Percentiles rank a stretch among this genome's conserved stretches.
Evolutionary conservation across 1,140 invertebrate genomes (phyloP).

Genomic region (Oedothorax gibbosus): DNA sequence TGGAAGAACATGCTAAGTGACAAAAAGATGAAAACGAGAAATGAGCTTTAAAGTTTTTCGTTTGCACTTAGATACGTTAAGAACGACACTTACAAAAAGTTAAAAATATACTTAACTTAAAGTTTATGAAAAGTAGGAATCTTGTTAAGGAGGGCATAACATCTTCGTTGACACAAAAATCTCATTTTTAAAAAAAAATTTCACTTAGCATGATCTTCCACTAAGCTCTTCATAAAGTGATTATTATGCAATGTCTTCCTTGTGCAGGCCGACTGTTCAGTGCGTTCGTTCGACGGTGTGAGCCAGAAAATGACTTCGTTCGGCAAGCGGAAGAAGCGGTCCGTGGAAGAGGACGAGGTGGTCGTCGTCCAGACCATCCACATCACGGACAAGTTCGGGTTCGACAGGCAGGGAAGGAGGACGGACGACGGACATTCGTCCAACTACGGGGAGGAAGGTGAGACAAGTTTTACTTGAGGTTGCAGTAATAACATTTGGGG

Average conservation of each 20-base stretch:
- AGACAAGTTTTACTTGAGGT: background rate
- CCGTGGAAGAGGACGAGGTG: slow-evolving; percentile 76
- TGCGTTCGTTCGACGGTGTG: slow-evolving; percentile 82
- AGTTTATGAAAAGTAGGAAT: too few relatives aligned
- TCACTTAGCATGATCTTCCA: too few relatives aligned
- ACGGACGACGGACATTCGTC: background rate
- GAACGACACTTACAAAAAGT: too few relatives aligned
- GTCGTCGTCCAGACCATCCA: slow-evolving; percentile 89
- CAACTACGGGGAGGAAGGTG: background rate
- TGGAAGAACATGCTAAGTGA: too few relatives aligned
- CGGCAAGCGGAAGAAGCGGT: slow-evolving; percentile 73
- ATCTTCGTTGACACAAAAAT: too few relatives aligned
- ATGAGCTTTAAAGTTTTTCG: too few relatives aligned
- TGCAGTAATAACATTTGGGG: background rate
- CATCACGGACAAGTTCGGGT: slow-evolving; percentile 87
- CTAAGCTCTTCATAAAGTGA: too few relatives aligned
- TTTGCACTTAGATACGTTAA: too few relatives aligned
- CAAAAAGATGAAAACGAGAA: too few relatives aligned
- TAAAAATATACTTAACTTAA: too few relatives aligned
- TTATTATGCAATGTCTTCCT: background rate
- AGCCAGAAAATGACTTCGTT: slow-evolving; percentile 83
- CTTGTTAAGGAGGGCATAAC: too few relatives aligned
- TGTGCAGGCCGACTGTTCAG: slow-evolving; percentile 78
- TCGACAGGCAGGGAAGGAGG: slow-evolving; percentile 63
- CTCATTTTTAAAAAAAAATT: too few relatives aligned